Evolutionary conservation across 2,113 vertebrate species (phyloP).

Genomic region (Gorilla gorilla): DNA sequence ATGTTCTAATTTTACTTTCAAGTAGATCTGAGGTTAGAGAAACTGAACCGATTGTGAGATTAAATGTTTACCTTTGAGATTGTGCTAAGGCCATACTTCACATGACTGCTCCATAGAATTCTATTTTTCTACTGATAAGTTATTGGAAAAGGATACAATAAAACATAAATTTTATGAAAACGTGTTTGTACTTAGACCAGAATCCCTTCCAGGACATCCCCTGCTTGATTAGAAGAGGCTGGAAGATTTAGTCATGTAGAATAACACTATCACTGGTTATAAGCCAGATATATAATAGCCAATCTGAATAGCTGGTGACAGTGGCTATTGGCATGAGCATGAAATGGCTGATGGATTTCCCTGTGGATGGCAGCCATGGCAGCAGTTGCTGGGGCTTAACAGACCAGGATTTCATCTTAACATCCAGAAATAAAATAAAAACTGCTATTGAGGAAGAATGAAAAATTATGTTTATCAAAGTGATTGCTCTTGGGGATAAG

Average conservation of each 20-base stretch:
- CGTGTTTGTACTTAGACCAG: background rate
- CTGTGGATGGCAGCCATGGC: background rate
- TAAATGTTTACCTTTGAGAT: background rate
- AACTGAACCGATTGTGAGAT: background rate
- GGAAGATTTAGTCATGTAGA: background rate
- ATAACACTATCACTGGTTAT: background rate
- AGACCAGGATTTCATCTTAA: background rate
- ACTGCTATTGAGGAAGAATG: background rate
- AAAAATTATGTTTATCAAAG: background rate
- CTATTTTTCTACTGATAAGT: background rate
- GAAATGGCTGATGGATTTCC: background rate
- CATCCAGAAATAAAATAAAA: background rate
- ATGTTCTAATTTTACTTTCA: background rate
- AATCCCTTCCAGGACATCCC: background rate
- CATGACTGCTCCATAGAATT: background rate
- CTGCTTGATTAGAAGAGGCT: background rate
- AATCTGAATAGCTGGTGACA: background rate
- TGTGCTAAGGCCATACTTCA: background rate
- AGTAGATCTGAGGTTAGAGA: background rate
- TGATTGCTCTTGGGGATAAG: background rate
- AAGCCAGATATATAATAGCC: background rate
- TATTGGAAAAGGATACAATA: background rate
- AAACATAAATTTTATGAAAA: background rate
- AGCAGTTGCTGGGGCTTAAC: background rate
- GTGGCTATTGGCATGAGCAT: fast-evolving